phyloP scores from a whole-genome alignment of 2,113 vertebrate genomes.

The Perognathus longimembris region DNA sequence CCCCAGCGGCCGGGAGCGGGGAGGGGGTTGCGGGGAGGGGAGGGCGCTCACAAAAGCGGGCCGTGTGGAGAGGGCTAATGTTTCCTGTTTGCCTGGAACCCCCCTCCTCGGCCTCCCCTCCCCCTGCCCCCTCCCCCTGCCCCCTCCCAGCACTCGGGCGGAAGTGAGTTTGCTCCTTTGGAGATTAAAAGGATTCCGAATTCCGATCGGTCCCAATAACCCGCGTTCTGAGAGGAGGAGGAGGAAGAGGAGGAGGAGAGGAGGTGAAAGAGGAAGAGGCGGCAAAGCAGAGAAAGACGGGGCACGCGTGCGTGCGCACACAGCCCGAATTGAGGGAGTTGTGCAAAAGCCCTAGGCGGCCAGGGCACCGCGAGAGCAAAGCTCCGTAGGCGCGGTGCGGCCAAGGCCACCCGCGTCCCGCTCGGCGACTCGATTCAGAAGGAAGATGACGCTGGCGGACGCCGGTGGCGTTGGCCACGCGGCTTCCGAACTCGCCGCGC shows the following conservation, averaged over 20 bases:
- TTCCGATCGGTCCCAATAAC: constrained; percentile 85
- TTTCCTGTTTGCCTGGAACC: constrained; percentile 87
- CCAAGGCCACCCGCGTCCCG: constrained; percentile 63
- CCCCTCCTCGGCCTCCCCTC: constrained; percentile 81
- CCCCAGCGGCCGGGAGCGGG: constrained; percentile 68
- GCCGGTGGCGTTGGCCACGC: constrained; percentile 67
- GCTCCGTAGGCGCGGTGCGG: constrained; percentile 40
- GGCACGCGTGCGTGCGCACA: constrained; percentile 52
- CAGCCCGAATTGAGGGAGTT: constrained; percentile 51
- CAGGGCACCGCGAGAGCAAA: constrained; percentile 49
- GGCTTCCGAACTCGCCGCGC: constrained; percentile 60
- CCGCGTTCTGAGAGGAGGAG: constrained; percentile 66
- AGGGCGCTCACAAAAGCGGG: constrained; percentile 82
- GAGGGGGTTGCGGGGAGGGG: constrained; percentile 69
- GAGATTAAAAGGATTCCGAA: constrained; percentile 90
- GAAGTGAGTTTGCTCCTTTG: constrained; percentile 91
- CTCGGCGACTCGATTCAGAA: constrained; percentile 32
- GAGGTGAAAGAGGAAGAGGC: constrained; percentile 65
- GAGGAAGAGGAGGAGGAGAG: background rate
- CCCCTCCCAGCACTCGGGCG: constrained; percentile 87
- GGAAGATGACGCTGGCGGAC: constrained; percentile 71
- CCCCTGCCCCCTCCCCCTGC: constrained; percentile 82
- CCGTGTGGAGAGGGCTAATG: constrained; percentile 85
- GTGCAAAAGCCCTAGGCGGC: constrained; percentile 63
- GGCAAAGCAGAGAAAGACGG: constrained; percentile 75